Percentiles rank a stretch among this genome's conserved stretches.
Conservation (phyloP, 2,797 vertebrate species). For the Liasis olivaceus region DNA sequence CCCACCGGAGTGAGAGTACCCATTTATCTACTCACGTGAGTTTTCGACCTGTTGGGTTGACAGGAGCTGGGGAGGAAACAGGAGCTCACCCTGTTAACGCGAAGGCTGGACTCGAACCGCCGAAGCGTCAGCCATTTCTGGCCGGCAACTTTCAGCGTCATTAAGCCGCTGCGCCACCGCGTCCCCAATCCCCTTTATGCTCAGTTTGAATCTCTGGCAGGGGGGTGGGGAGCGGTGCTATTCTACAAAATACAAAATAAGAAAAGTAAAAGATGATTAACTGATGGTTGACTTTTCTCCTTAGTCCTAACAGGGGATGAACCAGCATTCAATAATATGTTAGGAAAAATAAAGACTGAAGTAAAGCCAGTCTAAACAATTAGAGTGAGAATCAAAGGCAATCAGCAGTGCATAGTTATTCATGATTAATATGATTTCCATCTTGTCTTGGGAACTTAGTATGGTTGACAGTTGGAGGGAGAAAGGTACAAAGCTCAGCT, state of each 20-base stretch:
- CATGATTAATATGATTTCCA: background rate
- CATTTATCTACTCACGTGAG: no score
- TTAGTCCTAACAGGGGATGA: background rate
- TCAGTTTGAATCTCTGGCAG: background rate
- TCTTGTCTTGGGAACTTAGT: background rate
- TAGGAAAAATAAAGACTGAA: no score
- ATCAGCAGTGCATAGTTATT: background rate
- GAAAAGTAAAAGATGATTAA: no score
- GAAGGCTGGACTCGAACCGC: no score
- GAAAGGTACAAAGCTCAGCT: background rate
- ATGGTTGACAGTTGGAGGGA: background rate
- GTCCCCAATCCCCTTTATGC: background rate
- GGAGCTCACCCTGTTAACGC: no score
- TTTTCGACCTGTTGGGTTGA: no score
- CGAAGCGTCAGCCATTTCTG: no score
- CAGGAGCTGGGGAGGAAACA: no score
- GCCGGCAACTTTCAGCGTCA: no score
- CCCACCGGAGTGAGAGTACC: no score
- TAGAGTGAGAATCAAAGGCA: background rate
- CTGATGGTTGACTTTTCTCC: background rate
- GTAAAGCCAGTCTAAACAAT: background rate
- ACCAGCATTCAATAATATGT: background rate
- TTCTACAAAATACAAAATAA: no score
- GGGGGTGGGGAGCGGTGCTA: background rate
- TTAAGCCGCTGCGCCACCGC: no score